These are phyloP conservation scores for Netelia melanura DNA, from an alignment of 2,888 invertebrate genomes.

Conservation along the genomic window DNA sequence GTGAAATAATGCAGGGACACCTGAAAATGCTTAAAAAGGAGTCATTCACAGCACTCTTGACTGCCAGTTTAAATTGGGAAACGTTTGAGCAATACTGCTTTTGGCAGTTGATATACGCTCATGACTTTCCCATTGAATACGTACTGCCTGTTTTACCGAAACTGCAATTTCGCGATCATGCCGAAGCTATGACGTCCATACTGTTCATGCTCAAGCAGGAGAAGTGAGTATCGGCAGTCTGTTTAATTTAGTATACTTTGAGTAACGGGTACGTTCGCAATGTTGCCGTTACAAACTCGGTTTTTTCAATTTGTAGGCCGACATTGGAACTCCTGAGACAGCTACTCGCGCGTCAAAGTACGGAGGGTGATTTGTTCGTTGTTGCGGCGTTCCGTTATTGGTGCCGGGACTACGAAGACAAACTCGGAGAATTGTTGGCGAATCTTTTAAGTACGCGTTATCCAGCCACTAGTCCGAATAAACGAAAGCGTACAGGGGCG, in stretches of 20 bases:
- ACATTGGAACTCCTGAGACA: conserved; percentile 94
- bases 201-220: conserved; percentile 96
- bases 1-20: conserved; percentile 95
- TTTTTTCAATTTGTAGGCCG: conserved; percentile 86
- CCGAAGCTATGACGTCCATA: conserved; percentile 96
- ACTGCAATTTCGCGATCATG: conserved; percentile 93
- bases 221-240: conserved; percentile 85
- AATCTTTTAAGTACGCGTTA: conserved; percentile 92
- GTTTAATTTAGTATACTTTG: neutral
- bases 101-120: conserved; percentile 98
- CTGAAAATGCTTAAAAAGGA: conserved; percentile 93
- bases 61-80: conserved; percentile 96
- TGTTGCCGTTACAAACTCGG: too few relatives aligned
- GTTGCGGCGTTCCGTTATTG: conserved; percentile 96
- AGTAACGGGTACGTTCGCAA: too few relatives aligned
- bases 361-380: conserved; percentile 94
- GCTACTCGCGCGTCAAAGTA: conserved; percentile 91
- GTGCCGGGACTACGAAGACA: conserved; percentile 97
- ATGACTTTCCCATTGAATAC: conserved; percentile 96
- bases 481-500: conserved; percentile 92
- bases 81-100: conserved; percentile 98
- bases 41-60: conserved; percentile 90
- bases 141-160: conserved; percentile 92
- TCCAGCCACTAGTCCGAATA: conserved; percentile 95
- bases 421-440: conserved; percentile 92